A percentile compares a stretch with the other conserved stretches of the same genome.
phyloP scores from a whole-genome alignment of 2,888 invertebrate species.

The Empis stercorea region DNA sequence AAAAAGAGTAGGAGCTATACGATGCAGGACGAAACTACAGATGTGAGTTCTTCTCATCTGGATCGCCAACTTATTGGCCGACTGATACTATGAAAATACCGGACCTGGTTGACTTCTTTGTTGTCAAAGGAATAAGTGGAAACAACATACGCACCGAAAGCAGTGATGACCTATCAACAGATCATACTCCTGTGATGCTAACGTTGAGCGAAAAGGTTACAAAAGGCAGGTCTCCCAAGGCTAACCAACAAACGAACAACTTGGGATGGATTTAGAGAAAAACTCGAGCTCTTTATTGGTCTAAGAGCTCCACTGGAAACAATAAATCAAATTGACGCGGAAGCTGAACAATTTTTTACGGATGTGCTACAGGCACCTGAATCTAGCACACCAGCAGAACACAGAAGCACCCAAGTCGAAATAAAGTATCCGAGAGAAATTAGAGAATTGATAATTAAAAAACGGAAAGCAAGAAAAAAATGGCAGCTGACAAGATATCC shows the following conservation, averaged over 20 bases:
- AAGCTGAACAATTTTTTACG: not conserved
- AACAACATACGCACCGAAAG: not conserved
- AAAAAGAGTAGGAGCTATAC: no score
- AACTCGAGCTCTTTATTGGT: not conserved
- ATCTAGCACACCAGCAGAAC: not conserved
- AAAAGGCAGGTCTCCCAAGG: not conserved
- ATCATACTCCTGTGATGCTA: constrained; percentile 1
- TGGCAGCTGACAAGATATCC: not conserved
- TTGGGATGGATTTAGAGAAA: not conserved
- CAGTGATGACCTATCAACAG: not conserved
- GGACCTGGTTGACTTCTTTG: constrained; percentile 7
- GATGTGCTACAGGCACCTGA: not conserved
- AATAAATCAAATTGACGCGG: not conserved
- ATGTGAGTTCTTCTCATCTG: constrained; percentile 1
- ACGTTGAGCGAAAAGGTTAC: not conserved
- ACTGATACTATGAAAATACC: constrained; percentile 8
- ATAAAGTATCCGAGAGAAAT: not conserved
- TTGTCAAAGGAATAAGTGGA: constrained; percentile 3
- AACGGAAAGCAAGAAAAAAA: not conserved
- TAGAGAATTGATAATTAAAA: not conserved
- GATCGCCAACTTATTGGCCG: constrained; percentile 8
- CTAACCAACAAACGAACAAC: not conserved
- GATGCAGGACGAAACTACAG: not conserved
- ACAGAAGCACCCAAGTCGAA: not conserved
- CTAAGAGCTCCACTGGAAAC: not conserved